Evolutionary conservation across 1,140 invertebrate species (phyloP).

Genomic region (Monochamus saltuarius): DNA sequence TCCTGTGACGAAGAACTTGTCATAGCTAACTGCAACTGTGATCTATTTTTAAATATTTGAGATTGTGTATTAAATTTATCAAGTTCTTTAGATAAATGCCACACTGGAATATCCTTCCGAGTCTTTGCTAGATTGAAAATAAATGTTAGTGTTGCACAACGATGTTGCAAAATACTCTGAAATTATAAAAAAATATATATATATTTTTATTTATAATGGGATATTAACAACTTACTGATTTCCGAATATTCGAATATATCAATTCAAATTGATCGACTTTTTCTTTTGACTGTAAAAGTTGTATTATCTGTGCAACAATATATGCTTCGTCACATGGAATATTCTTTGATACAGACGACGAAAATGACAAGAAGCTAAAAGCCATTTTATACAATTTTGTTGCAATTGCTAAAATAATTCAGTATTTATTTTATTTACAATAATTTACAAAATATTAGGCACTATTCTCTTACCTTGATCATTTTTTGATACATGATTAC

Average conservation of each 20-base stretch:
- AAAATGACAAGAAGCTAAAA: constrained; percentile 35
- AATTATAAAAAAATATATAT: constrained; percentile 10
- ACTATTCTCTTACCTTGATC: constrained; percentile 37
- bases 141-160: constrained; percentile 24
- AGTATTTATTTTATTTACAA: constrained; percentile 12
- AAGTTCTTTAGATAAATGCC: constrained; percentile 21
- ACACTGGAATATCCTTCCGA: constrained; percentile 2
- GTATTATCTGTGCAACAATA: constrained; percentile 37
- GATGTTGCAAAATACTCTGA: constrained; percentile 20
- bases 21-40: constrained; percentile 4
- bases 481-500: constrained; percentile 43
- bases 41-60: constrained; percentile 2
- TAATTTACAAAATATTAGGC: constrained; percentile 7
- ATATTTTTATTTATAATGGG: constrained; percentile 2
- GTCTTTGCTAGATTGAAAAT: constrained; percentile 23
- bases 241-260: constrained; percentile 41
- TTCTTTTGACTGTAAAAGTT: constrained; percentile 34
- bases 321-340: constrained; percentile 36
- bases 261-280: constrained; percentile 44
- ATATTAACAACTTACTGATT: constrained; percentile 39
- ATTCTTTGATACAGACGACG: constrained; percentile 8
- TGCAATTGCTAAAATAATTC: constrained; percentile 32
- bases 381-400: constrained; percentile 40
- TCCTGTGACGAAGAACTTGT: constrained; percentile 20
- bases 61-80: constrained; percentile 16